Base-by-base conservation (phyloP, 2,797 vertebrate genomes). In the Rhinella marina region DNA sequence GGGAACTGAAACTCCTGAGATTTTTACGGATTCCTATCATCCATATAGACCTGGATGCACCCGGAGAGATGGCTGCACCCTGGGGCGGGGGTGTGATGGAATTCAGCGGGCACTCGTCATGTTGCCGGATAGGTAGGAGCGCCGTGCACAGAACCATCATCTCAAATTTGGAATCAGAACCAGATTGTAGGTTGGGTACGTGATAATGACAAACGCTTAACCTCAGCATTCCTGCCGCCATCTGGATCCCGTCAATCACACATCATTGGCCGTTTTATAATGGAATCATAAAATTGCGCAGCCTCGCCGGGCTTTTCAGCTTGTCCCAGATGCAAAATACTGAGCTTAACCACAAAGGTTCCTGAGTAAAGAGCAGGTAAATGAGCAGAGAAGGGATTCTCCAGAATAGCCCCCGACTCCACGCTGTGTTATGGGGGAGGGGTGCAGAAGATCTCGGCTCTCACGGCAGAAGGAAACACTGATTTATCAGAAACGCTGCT, bases 161-260 rank as follows among this genome's bases (percentile, higher is more conserved):
- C 70, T 80, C 13, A 68, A 16, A 61, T 88, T 78, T 79, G 56
- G 64, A 86, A 89, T 84, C 62, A 77, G 88, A 86, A 83, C 86
- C 84, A 89, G 80, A 86, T 83, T 86, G 52, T 85, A 89, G 88
- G 70, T 79, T 89, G 70, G 70, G 83, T 66, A 83, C 89, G 7
- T 29, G 59, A 87, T 77, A 87, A 85, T 54, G 84, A 19, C 23
- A 81, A 70, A 84, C 0, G 5, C 56, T 89, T 90, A 90, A 72
- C 0, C 19, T 2, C 0, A 1, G 25, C 32, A 84, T 91, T 90
- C 56, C 56, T 10, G 48, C 16, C 11, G 84, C 41, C 88, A 85
- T 83, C 83, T 89, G 82, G n/a, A 9, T 88, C 52, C 77, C 62
- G 48, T 89, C 76, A 85, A 25, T 90, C 59, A 70, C 62, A 52